These are phyloP conservation scores for Dromaius novaehollandiae DNA, from an alignment of 2,113 vertebrate species.

Conservation along the genomic window DNA sequence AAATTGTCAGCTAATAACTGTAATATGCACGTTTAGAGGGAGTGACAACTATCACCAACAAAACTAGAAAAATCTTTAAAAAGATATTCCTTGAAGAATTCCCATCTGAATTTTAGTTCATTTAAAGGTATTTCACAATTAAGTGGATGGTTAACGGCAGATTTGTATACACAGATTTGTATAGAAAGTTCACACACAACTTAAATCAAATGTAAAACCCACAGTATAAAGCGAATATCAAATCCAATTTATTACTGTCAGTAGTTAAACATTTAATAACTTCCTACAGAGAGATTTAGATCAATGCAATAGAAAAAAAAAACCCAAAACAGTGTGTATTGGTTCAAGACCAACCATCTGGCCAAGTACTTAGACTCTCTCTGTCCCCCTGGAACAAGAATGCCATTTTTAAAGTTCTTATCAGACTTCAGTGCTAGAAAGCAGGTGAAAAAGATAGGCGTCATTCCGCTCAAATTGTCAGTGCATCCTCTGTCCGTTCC, in stretches of 20 bases:
- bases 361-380: fast-evolving
- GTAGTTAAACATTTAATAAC: not conserved
- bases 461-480: not conserved
- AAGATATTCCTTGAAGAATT: not conserved
- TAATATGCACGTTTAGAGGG: not conserved
- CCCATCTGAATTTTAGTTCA: not conserved
- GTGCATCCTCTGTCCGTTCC: not conserved
- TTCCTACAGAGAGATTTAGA: not conserved
- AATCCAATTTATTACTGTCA: not conserved
- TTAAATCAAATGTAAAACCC: fast-evolving
- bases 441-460: not conserved
- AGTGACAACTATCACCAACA: not conserved
- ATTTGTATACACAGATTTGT: not conserved
- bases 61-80: not conserved
- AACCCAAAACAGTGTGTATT: not conserved
- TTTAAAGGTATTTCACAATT: not conserved
- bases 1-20: not conserved
- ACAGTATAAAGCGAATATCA: not conserved
- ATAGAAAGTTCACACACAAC: not conserved
- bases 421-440: not conserved
- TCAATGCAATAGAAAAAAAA: not conserved
- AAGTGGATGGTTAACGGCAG: not conserved
- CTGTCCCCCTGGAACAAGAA: not conserved
- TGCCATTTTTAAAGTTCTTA: not conserved
- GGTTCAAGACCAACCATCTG: not conserved